Percentiles rank a stretch among this genome's conserved stretches.
Conservation (phyloP, 2,113 vertebrate genomes). For the Cyprinodon variegatus region DNA sequence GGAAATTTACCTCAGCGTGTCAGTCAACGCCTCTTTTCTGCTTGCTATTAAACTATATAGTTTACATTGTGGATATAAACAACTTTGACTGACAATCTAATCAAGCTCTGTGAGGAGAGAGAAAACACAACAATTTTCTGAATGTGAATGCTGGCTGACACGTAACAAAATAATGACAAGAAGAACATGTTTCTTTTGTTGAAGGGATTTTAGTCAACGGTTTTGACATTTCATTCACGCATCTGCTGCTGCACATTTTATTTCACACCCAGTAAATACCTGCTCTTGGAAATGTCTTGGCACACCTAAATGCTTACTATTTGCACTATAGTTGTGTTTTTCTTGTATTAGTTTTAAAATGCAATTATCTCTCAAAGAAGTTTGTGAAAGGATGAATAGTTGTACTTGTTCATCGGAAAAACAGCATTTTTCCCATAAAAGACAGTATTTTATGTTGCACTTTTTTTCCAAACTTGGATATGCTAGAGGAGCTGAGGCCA, state of each 20-base stretch:
- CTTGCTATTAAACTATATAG: constrained; percentile 55
- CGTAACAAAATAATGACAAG: constrained; percentile 11
- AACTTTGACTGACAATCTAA: constrained; percentile 57
- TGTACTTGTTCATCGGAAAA: constrained; percentile 53
- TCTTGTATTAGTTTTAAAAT: constrained; percentile 73
- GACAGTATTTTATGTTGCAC: constrained; percentile 65
- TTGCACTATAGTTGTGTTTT: constrained; percentile 52
- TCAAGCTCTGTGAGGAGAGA: constrained; percentile 23
- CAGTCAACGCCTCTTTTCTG: constrained; percentile 45
- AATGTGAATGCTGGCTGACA: constrained; percentile 6
- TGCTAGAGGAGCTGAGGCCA: constrained; percentile 48
- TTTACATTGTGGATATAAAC: constrained; percentile 52
- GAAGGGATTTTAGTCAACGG: constrained; percentile 4
- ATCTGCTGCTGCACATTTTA: constrained; percentile 6
- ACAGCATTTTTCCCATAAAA: constrained; percentile 11
- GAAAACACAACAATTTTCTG: constrained; percentile 10
- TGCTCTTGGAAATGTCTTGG: constrained; percentile 56
- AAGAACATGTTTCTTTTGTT: constrained; percentile 8
- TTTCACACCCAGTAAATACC: constrained; percentile 53
- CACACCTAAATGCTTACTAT: constrained; percentile 49
- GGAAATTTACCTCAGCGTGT: constrained; percentile 48
- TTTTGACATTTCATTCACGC: constrained; percentile 14
- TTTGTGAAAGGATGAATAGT: constrained; percentile 52
- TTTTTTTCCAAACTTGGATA: constrained; percentile 46
- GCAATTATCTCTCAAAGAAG: constrained; percentile 73